A percentile compares a stretch with the other conserved stretches of the same genome.
Conservation (phyloP, 1,140 invertebrate genomes). For the Drosophila tropicalis region DNA sequence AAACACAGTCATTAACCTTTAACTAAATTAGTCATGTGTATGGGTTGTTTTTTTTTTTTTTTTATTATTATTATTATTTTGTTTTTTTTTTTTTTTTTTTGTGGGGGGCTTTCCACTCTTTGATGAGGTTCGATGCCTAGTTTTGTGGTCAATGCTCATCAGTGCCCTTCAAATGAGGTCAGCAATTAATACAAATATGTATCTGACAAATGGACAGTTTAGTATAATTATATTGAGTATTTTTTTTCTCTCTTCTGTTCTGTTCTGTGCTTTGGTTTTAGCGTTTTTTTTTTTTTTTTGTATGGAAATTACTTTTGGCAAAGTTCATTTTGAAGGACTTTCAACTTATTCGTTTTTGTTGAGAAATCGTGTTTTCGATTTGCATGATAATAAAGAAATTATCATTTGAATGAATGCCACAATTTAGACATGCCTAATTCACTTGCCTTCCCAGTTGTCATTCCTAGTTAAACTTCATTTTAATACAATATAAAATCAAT, state of each 20-base stretch:
- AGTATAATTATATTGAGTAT: slow-evolving; percentile 48
- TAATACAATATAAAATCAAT: neutral
- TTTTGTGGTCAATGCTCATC: slow-evolving; percentile 68
- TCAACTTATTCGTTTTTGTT: neutral
- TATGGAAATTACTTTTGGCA: slow-evolving; percentile 25
- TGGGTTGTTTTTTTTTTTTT: no score
- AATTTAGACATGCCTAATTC: neutral
- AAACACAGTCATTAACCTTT: slow-evolving; percentile 74
- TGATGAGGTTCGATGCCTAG: slow-evolving; percentile 61
- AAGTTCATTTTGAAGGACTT: slow-evolving; percentile 76
- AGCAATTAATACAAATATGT: slow-evolving; percentile 43
- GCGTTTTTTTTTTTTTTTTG: slow-evolving; percentile 34
- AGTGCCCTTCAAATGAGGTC: slow-evolving; percentile 73
- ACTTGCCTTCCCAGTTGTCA: neutral
- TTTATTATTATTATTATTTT: neutral
- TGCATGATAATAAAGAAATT: slow-evolving; percentile 15
- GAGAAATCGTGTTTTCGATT: neutral
- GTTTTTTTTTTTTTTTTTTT: neutral
- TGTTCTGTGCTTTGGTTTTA: neutral
- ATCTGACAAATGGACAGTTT: slow-evolving; percentile 26
- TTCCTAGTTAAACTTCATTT: neutral
- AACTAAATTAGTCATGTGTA: slow-evolving; percentile 46
- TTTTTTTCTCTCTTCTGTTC: slow-evolving; percentile 25
- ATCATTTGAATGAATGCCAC: neutral
- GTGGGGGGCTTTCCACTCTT: slow-evolving; percentile 47